Evolutionary conservation across 2,888 invertebrate genomes (phyloP), one percentile per base, ranked within the genome.

Genomic region (Drosophila birchii): DNA sequence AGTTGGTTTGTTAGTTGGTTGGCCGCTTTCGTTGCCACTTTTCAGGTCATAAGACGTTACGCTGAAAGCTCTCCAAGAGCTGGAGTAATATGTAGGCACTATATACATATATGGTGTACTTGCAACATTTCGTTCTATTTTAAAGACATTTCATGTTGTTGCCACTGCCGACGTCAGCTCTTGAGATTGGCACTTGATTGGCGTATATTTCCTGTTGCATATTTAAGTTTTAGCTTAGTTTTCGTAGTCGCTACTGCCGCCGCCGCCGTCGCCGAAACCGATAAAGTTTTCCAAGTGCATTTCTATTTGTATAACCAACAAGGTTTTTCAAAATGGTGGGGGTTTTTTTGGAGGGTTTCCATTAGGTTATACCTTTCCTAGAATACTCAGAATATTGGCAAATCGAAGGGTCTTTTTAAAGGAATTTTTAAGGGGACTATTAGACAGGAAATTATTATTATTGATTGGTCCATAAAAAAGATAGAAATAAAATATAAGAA

Each of bases 151-250:
- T 78, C 76, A 78, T 74, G 81, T 69, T 64, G 69, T 59, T 66
- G 70, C 56, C 75, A 60, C 63, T 78, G 78, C 49, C 75, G 82
- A 80, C 81, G 90, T 88, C 90, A 85, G 82, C 68, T 74, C 78
- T 75, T 58, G 66, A 89, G 90, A 91, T 91, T 91, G 90, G 90
- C 90, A 89, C 82, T 90, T 90, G 90, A 90, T 91, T 90, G 90
- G 90, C 91, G 87, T 88, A 88, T 84, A 90, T 89, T 91, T 90
- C 90, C 91, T 89, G 90, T 88, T 91, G 90, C 82, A 90, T 91
- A 91, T 89, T 91, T 91, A 90, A 90, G 82, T 86, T 83, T 82
- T 68, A 72, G 83, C 78, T 78, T 66, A 75, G 77, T 67, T 87
- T 80, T 64, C 54, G 68, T 70, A 60, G 55, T 18, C 51, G 43